phyloP scores from a whole-genome alignment of 2,888 invertebrate genomes.

The Pachliopta kotzebuea region DNA sequence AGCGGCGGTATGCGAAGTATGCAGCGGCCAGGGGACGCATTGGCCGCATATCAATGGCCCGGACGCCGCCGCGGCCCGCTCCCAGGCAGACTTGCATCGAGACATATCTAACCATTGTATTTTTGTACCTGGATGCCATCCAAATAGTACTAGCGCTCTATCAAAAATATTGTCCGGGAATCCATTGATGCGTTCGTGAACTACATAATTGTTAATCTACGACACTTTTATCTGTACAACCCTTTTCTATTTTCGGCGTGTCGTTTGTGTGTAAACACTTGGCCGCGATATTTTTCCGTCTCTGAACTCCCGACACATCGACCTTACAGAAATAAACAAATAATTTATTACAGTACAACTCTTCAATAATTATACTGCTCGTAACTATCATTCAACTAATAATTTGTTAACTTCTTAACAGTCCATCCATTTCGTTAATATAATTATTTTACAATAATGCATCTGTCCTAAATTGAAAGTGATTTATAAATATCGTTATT shows the following conservation, averaged over 20 bases:
- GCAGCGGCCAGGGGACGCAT: conserved; percentile 19
- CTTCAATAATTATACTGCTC: no score
- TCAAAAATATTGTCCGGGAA: conserved; percentile 43
- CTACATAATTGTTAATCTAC: conserved; percentile 20
- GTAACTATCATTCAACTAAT: no score
- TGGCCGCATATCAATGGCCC: conserved; percentile 26
- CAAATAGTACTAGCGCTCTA: conserved; percentile 70
- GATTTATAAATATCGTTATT: conserved; percentile 5
- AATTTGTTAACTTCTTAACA: neutral
- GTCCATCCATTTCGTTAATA: no score
- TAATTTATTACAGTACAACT: neutral
- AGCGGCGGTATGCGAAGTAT: conserved; percentile 12
- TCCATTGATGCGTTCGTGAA: conserved; percentile 30
- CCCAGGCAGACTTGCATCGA: conserved; percentile 65
- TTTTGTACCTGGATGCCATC: conserved; percentile 74
- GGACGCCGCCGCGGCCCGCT: conserved; percentile 42
- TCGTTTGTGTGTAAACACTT: conserved; percentile 20
- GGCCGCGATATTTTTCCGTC: neutral
- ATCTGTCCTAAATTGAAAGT: neutral
- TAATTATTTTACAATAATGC: no score
- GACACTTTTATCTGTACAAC: conserved; percentile 7
- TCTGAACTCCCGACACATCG: neutral
- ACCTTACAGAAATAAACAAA: conserved; percentile 1
- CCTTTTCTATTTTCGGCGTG: conserved; percentile 19
- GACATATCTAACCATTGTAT: conserved; percentile 69